Evolutionary conservation across 2,113 vertebrate genomes (phyloP).

Genomic region (Nothobranchius kuhntae): DNA sequence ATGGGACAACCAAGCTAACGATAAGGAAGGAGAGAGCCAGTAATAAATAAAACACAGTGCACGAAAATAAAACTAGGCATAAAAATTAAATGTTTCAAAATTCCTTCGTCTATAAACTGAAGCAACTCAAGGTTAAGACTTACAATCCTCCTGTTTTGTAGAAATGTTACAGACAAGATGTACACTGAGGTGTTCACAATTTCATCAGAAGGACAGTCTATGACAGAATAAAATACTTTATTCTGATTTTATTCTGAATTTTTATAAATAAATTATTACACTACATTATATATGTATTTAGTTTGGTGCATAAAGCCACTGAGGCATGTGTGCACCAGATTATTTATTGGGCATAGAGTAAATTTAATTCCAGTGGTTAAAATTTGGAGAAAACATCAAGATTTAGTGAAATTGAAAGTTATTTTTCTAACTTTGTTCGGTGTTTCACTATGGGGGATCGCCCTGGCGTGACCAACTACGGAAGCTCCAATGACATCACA

Average conservation of each 20-base stretch:
- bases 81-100: not conserved
- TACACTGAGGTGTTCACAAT: not conserved
- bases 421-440: too few relatives aligned
- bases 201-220: not conserved
- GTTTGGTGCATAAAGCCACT: not conserved
- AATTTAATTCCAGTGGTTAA: not conserved
- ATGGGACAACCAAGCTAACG: not conserved
- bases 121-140: not conserved
- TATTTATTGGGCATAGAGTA: not conserved
- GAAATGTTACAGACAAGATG: not conserved
- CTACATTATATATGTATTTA: not conserved
- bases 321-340: not conserved
- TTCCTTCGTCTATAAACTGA: not conserved
- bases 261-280: not conserved
- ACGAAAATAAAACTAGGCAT: not conserved
- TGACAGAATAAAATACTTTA: not conserved
- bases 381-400: not conserved
- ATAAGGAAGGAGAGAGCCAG: not conserved
- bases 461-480: too few relatives aligned
- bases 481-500: too few relatives aligned
- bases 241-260: not conserved
- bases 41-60: not conserved
- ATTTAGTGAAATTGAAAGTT: not conserved
- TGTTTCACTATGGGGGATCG: too few relatives aligned
- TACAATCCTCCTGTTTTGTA: not conserved